Evolutionary conservation across 2,113 vertebrate species (phyloP), one percentile per base, ranked within the genome.

Genomic region (Salvelinus fontinalis): DNA sequence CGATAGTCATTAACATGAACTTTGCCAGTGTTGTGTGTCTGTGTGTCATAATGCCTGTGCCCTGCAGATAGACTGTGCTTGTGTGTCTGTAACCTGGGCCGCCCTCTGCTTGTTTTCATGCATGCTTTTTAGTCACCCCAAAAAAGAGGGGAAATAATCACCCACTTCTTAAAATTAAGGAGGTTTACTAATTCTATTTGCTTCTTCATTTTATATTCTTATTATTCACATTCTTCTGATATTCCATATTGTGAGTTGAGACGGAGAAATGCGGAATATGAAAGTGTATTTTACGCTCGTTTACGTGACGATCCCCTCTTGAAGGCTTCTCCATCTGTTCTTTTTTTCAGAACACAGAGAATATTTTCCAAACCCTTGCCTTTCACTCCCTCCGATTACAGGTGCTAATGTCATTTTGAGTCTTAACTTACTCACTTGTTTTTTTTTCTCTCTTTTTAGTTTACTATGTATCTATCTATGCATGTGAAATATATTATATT

Each of bases 301-400:
- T 89, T 49, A 88, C 89, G 93, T 95, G 92, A 93, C 93, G 95
- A 95, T 93, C 86, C 88, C 93, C 93, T 95, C 95, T 97, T 98
- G 95, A 98, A 98, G 97, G 93, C 95, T 94, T 93, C 90, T 96
- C 95, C 97, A 95, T 99, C 97, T 98, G 97, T 99, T 98, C 96
- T 98, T 98, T 97, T 98, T 98, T 97, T 97, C 97, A 99, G 97
- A 99, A 96, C 97, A 98, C 97, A 99, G 97, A 97, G 97, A 99
- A 97, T 99, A 98, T 99, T 99, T 99, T 97, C 97, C 98, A 99
- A 99, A 99, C 95, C 97, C 97, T 99, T 99, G 97, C 97, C 97
- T 99, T 97, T 99, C 97, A 97, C 97, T 99, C 96, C 97, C 97
- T 97, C 97, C 97, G 96, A 99, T 99, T 97, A 99, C 97, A 99